These are phyloP conservation scores for Paracyclopina nana DNA, from an alignment of 1,140 invertebrate species.

Conservation along the genomic window DNA sequence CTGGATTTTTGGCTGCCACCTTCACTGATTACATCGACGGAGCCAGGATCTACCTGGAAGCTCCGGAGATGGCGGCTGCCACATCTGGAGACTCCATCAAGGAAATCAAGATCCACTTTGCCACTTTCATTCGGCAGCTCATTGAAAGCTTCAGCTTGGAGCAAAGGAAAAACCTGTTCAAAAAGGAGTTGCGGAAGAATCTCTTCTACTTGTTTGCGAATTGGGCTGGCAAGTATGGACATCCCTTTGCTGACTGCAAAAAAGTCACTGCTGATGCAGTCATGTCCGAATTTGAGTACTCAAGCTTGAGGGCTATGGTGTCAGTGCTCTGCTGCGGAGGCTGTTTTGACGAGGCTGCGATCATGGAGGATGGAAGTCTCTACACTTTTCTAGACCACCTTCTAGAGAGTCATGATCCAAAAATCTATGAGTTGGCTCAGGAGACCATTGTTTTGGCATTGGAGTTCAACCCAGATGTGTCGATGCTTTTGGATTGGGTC, in stretches of 20 bases:
- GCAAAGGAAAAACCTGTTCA: conserved; percentile 57
- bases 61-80: conserved; percentile 58
- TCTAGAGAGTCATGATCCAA: conserved; percentile 61
- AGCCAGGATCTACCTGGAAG: conserved; percentile 68
- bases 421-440: conserved; percentile 68
- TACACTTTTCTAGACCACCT: conserved; percentile 84
- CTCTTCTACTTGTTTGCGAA: conserved; percentile 76
- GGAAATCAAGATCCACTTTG: conserved; percentile 82
- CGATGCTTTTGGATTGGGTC: conserved; percentile 82
- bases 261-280: neutral
- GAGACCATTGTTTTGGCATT: conserved; percentile 82
- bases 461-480: conserved; percentile 88
- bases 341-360: conserved; percentile 64
- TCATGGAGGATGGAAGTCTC: conserved; percentile 62
- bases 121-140: conserved; percentile 77
- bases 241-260: conserved; percentile 30
- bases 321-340: conserved; percentile 82
- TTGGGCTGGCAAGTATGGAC: conserved; percentile 70
- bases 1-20: conserved; percentile 52
- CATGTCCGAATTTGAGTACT: conserved; percentile 38
- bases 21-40: conserved; percentile 91
- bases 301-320: conserved; percentile 62
- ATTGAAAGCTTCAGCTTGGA: conserved; percentile 79
- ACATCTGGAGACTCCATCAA: conserved; percentile 28
- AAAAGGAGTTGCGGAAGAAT: conserved; percentile 60